A percentile compares a stretch with the other conserved stretches of the same genome.
phyloP scores from a whole-genome alignment of 2,113 vertebrate species.

The Atherinomorus stipes region DNA sequence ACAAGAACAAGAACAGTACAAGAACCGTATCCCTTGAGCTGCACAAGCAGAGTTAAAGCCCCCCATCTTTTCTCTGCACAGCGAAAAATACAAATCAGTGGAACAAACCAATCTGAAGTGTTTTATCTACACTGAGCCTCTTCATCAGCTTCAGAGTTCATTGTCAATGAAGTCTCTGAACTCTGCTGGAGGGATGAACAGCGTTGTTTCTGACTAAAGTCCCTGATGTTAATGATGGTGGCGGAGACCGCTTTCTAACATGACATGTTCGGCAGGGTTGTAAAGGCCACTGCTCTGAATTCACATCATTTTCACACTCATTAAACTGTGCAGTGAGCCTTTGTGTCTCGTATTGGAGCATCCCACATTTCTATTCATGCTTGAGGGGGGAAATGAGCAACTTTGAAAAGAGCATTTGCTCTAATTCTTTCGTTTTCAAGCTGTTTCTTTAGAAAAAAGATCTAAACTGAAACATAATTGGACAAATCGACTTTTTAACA shows the following conservation, averaged over 20 bases:
- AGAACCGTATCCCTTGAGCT: too few relatives aligned
- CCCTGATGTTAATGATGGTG: slow-evolving; percentile 9
- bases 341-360: slow-evolving; percentile 3
- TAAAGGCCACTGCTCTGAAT: not conserved
- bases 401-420: not conserved
- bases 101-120: not conserved
- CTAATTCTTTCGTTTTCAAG: not conserved
- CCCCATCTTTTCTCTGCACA: too few relatives aligned
- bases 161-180: not conserved
- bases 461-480: not conserved
- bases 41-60: too few relatives aligned
- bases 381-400: not conserved
- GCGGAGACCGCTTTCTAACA: slow-evolving; percentile 1
- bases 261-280: not conserved
- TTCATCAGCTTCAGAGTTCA: not conserved
- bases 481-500: too few relatives aligned
- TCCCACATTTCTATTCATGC: slow-evolving; percentile 1
- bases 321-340: slow-evolving; percentile 19
- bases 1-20: too few relatives aligned
- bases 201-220: not conserved
- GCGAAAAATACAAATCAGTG: not conserved
- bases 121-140: not conserved
- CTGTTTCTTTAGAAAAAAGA: not conserved
- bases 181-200: not conserved
- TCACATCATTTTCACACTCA: slow-evolving; percentile 9